phyloP scores from a whole-genome alignment of 64 coral and sea anemone species.

The Anthopleura sola region DNA sequence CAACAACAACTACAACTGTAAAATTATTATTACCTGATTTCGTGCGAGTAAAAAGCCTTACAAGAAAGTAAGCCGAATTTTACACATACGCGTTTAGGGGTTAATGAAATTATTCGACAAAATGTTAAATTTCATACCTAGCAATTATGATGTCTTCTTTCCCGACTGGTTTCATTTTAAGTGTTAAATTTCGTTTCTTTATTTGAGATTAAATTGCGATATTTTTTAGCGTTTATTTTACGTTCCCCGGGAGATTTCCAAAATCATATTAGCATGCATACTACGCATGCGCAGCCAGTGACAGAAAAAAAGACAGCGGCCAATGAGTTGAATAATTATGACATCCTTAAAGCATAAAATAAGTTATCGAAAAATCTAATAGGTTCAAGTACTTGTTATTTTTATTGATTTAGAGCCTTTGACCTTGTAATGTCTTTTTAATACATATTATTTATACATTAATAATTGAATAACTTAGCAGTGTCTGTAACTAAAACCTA shows the following conservation, averaged over 20 bases:
- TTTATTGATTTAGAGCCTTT: conserved; percentile 3
- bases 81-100: too few relatives aligned
- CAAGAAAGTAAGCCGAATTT: too few relatives aligned
- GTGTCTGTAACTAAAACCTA: neutral
- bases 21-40: too few relatives aligned
- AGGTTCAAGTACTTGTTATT: neutral
- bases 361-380: neutral
- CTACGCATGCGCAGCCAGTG: neutral
- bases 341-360: neutral
- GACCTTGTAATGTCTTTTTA: neutral
- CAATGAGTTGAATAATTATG: neutral
- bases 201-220: neutral
- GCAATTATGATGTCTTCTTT: neutral
- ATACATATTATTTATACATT: neutral
- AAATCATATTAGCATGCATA: neutral
- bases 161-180: neutral
- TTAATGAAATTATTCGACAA: neutral
- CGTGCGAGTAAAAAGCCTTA: too few relatives aligned
- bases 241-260: neutral
- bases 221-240: neutral
- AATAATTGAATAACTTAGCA: neutral
- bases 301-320: neutral
- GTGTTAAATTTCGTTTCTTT: neutral
- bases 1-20: too few relatives aligned
- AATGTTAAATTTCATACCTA: neutral